Base-by-base conservation (phyloP, 2,797 vertebrate genomes). In the Pipistrellus nathusii region DNA sequence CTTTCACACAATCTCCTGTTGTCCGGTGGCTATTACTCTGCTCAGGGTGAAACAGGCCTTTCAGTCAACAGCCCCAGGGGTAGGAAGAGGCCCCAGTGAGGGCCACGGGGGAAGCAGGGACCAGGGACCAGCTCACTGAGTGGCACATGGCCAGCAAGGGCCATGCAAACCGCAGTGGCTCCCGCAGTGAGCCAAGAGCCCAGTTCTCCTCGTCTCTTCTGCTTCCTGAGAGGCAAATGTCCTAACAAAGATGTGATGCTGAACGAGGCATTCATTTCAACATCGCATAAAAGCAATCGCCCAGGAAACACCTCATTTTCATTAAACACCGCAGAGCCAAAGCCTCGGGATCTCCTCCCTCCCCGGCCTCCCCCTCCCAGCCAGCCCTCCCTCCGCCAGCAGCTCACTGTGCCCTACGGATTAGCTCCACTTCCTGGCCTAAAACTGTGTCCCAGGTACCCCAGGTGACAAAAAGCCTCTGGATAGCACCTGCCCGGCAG, bases 251-350 rank as follows among this genome's bases (percentile, higher is more conserved):
- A 88, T 81, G 91, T 94, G 94, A 94, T 90, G 88, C 68, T 95
- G 73, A 96, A 96, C 12, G 83, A 0, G 5, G 72, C 62, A 76
- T 89, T 97, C 72, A 30, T 94, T 97, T 97, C 89, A 91, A 69
- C 38, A 96, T 68, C 95, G 87, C 0, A 27, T 85, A 96, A 86
- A 94, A 96, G 86, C 92, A 95, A 94, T 93, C 96, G 90, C 93
- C 95, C 55, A 35, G 81, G 78, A 97, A 97, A 93, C 32, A 82
- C 25, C 93, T 97, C 85, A 82, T 97, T 95, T 97, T 73, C 96
- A 94, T 83, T 94, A 96, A 97, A 93, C 62, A n/a, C 95, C 21
- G 41, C 57, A 69, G 69, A 95, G 80, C 59, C 32, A 7, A 91
- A 96, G 77, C 85, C 96, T 95, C 53, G 12, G 87, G 91, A 81